phyloP scores from a whole-genome alignment of 1,140 invertebrate genomes.

The Parasteatoda tepidariorum region DNA sequence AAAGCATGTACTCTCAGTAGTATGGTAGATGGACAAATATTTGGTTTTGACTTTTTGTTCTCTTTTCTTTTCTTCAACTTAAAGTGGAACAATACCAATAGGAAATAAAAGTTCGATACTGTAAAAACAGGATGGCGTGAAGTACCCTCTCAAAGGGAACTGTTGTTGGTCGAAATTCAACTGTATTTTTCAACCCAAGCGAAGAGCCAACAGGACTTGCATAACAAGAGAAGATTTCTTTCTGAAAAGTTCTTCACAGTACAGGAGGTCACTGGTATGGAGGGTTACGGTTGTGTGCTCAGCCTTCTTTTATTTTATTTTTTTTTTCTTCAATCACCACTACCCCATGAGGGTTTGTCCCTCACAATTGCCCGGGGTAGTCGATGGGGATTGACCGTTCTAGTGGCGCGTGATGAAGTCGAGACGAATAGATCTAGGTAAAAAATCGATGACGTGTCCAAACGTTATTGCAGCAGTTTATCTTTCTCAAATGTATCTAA shows the following conservation, averaged over 20 bases:
- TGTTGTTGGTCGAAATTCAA: conserved; percentile 13
- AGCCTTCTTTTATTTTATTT: too few relatives aligned
- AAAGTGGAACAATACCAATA: background rate
- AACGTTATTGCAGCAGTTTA: background rate
- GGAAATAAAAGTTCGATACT: background rate
- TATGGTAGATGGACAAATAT: background rate
- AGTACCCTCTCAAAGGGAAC: background rate
- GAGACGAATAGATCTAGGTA: conserved; percentile 13
- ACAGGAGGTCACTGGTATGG: conserved; percentile 13
- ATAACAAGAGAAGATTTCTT: conserved; percentile 29
- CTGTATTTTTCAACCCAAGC: background rate
- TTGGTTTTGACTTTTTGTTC: background rate
- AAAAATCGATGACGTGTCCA: conserved; percentile 42
- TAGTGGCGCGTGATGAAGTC: conserved; percentile 51
- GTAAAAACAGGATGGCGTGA: background rate
- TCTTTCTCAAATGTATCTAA: background rate
- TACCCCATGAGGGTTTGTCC: conserved; percentile 19
- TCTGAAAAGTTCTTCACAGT: conserved; percentile 16
- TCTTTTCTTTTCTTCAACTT: too few relatives aligned
- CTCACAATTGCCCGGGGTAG: conserved; percentile 41
- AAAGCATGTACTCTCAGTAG: too few relatives aligned
- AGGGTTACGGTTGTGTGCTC: conserved; percentile 24
- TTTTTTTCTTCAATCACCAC: conserved; percentile 6
- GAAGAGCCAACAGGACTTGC: background rate
- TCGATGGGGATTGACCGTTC: conserved; percentile 46